A percentile compares a stretch with the other conserved stretches of the same genome.
phyloP scores from a whole-genome alignment of 2,888 invertebrate species.

The Lutraria lutraria region DNA sequence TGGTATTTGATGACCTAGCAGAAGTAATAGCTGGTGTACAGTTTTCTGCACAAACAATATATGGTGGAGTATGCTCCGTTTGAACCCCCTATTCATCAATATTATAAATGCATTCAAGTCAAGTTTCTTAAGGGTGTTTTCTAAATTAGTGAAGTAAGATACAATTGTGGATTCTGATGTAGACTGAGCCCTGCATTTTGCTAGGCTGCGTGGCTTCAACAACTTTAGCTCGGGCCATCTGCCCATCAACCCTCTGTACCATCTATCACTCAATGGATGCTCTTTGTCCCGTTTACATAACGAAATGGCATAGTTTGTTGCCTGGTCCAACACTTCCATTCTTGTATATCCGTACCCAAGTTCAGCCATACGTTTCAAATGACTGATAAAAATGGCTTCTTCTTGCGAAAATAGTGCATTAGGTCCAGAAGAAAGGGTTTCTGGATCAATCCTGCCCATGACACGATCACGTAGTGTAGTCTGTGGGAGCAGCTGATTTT shows the following conservation, averaged over 20 bases:
- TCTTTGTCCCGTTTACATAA: not conserved
- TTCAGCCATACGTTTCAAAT: constrained; percentile 32
- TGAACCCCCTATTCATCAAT: not conserved
- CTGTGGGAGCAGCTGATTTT: constrained; percentile 24
- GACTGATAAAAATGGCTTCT: constrained; percentile 34
- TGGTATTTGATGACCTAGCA: not conserved
- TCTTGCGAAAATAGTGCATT: constrained; percentile 9
- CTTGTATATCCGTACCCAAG: constrained; percentile 27
- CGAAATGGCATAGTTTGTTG: constrained; percentile 5
- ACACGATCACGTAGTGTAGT: constrained; percentile 41
- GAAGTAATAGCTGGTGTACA: no score
- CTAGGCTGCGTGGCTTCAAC: constrained; percentile 29
- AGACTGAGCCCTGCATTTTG: constrained; percentile 30
- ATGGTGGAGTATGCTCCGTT: not conserved
- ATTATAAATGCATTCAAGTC: not conserved
- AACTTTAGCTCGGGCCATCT: constrained; percentile 31
- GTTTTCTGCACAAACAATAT: no score
- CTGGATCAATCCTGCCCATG: not conserved
- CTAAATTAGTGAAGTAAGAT: constrained; percentile 2
- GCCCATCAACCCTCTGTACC: constrained; percentile 34
- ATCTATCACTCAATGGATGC: constrained; percentile 40
- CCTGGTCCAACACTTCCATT: constrained; percentile 9
- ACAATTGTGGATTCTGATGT: not conserved
- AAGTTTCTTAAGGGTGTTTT: not conserved
- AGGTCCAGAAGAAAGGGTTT: not conserved